Evolutionary conservation across 2,888 invertebrate genomes (phyloP), one percentile per base, ranked within the genome.

Genomic region (Anticlea derivata): DNA sequence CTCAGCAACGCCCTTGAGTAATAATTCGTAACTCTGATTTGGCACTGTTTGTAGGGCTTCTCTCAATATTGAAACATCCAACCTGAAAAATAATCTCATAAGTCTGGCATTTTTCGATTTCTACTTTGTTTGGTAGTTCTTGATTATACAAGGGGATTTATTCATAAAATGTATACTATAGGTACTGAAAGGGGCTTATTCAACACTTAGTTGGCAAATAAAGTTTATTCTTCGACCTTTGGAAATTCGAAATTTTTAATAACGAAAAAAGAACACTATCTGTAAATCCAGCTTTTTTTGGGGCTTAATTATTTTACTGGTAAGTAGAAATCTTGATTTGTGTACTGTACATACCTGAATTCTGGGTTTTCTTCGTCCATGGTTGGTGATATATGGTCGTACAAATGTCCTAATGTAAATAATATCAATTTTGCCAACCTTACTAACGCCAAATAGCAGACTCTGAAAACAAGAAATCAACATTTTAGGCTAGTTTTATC

Each of bases 361-460:
- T 89, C 88, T 58, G 82, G 73, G 40, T 65, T 85, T 66, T 66
- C 78, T 65, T 83, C 89, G 70, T 82, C 86, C 75, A 75, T 91
- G 81, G 87, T 86, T 55, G 70, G 93, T 75, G 78, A 93, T 78
- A 78, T 91, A 87, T 82, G 83, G 75, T 94, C 95, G 83, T 95
- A 92, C 12, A 96, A 93, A 72, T 97, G 95, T 6, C 96, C 97
- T 55, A 98, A 93, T 5, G 97, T 95, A 23, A 97, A 97, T 43
- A 99, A 88, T 68, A 97, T 93, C 52, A 99, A 87, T 86, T 98
- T 98, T 62, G 96, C 95, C 63, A 98, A 92, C 75, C 97, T 96
- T 68, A 98, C 92, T 60, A 98, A 95, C 34, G 96, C 95, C 70
- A 97, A 92, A 83, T 96, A 98, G 6, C 98, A 97, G 49, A 96